A percentile compares a stretch with the other conserved stretches of the same genome.
Conservation (phyloP, 2,888 invertebrate genomes). For the Aleiodes testaceus region DNA sequence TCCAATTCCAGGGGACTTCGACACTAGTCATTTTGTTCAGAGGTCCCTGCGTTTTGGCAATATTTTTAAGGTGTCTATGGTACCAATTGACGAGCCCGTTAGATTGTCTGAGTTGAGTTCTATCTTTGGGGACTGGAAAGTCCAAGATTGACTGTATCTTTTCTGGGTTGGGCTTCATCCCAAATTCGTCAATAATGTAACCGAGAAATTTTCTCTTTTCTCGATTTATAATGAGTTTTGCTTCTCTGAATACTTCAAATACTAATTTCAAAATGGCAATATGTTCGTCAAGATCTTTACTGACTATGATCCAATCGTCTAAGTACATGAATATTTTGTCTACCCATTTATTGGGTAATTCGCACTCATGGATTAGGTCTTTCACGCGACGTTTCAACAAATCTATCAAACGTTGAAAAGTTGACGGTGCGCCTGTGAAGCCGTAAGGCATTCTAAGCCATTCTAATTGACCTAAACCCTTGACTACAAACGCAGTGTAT, state of each 20-base stretch:
- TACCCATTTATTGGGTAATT: too few relatives aligned
- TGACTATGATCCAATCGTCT: too few relatives aligned
- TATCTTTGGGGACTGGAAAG: conserved; percentile 41
- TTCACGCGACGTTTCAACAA: not conserved
- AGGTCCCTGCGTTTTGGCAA: conserved; percentile 42
- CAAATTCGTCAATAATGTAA: conserved; percentile 44
- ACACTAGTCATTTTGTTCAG: conserved; percentile 41
- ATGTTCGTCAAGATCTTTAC: too few relatives aligned
- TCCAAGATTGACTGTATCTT: conserved; percentile 40
- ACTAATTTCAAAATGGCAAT: too few relatives aligned
- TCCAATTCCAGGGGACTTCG: conserved; percentile 44
- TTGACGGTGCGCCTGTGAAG: too few relatives aligned
- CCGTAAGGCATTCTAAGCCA: too few relatives aligned
- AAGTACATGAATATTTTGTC: too few relatives aligned
- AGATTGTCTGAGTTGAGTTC: conserved; percentile 45
- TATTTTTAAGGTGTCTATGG: conserved; percentile 31
- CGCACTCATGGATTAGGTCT: too few relatives aligned
- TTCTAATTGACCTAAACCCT: too few relatives aligned
- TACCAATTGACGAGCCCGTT: conserved; percentile 30
- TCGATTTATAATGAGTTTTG: conserved; percentile 36
- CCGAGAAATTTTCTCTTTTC: conserved; percentile 46
- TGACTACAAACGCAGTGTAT: too few relatives aligned
- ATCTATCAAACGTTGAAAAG: too few relatives aligned
- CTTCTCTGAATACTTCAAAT: conserved; percentile 32
- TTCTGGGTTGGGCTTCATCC: conserved; percentile 33